Evolutionary conservation across 2,797 vertebrate genomes (phyloP), one percentile per base, ranked within the genome.

Genomic region (Dryobates pubescens): DNA sequence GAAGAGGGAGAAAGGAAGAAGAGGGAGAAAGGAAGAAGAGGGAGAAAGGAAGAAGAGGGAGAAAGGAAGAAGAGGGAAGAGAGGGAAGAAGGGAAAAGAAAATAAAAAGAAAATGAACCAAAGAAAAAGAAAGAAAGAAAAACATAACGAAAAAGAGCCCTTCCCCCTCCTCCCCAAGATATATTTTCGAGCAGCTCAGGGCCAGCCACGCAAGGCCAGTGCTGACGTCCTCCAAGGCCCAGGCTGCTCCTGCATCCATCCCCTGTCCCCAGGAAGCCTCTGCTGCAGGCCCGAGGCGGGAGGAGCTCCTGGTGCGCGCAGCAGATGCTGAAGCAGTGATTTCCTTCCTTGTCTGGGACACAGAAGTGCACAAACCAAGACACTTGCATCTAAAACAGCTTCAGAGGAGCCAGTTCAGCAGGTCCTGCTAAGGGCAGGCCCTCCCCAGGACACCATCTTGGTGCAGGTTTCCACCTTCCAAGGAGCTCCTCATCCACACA

Each of bases 291-390:
- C 58, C 59, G 47, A 58, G 7, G 32, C 36, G 41, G 58, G 24
- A 67, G 4, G 9, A 82, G 49, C 0, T 0, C 47, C 59, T 9
- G 1, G 15, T 14, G 8, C 2, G 1, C 17, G 6, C 61, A 57
- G 16, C 14, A 57, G 70, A 58, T 4, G 38, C 80, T 36, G 69
- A 61, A 67, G 61, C 58, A 59, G 57, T 2, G 2, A 76, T 82
- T 82, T 38, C 19, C 23, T 29, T 62, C 80, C 69, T 41, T 1
- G 2, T 67, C 49, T 38, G 0, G 0, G 59, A 7, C 0, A 0
- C 23, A 68, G 29, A 70, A 86, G 30, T 1, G 17, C 41, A 41
- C 26, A 47, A 19, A 84, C 24, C 17, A 38, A n/a, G 38, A 49
- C 1, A 10, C 22, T 41, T 36, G 0, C 30, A 45, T 26, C 58